Evolutionary conservation across 1,140 invertebrate genomes (phyloP), one percentile per base, ranked within the genome.

Genomic region (Procambarus clarkii): DNA sequence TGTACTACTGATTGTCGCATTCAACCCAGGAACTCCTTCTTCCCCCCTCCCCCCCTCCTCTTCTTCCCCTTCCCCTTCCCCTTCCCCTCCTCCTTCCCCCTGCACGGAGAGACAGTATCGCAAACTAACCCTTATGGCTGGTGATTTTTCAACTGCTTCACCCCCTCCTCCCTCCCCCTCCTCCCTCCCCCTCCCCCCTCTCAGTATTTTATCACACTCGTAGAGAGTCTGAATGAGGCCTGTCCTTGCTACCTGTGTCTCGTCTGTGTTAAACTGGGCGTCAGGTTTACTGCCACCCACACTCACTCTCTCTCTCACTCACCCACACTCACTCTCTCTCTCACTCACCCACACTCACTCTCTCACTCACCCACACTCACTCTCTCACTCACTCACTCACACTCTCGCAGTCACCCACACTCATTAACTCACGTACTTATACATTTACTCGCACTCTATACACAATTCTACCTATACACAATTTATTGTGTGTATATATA

Each of bases 1-100:
- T 91, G 88, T 91, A 85, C 88, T 79, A 71, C 77, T 91, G 88
- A 91, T 91, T 91, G 88, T 91, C 88, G 88, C 82, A 91, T 91
- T 91, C 88, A 91, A n/a, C 44, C n/a, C n/a, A n/a, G 44, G 74
- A 50, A 45, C 78, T 64, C 54, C n/a, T n/a, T n/a, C n/a, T n/a
- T n/a, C n/a, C n/a, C n/a, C n/a, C n/a, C n/a, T n/a, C n/a, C n/a
- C n/a, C n/a, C n/a, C n/a, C n/a, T n/a, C n/a, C n/a, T n/a, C n/a
- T n/a, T n/a, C n/a, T n/a, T n/a, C 88, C 69, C 88, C 77, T 45
- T 15, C n/a, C 71, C 69, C 81, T 45, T 74, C 24, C 74, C 64
- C 34, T 54, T 54, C 50, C 50, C 50, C 50, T 54, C 50, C 88
- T 69, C n/a, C n/a, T n/a, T n/a, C 88, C 77, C 60, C 4, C 18